Conservation (phyloP, 2,888 invertebrate genomes). For the Eudasyphora cyanicolor region DNA sequence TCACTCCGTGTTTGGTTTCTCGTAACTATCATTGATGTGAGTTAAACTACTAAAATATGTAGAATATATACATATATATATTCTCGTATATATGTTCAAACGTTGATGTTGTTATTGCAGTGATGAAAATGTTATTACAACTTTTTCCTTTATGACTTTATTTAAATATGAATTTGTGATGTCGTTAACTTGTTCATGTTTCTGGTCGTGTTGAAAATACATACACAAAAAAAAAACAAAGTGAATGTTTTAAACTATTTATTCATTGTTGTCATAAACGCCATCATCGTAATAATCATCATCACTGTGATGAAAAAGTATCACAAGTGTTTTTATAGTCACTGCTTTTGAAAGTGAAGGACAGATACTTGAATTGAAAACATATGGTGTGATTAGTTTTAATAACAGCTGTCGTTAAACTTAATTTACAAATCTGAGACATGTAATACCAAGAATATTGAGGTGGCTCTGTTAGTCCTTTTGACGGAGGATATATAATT, state of each 20-base stretch:
- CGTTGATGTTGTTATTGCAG: background rate
- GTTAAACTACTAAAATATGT: background rate
- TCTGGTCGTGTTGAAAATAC: background rate
- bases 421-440: background rate
- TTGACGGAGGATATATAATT: no score
- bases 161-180: background rate
- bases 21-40: no score
- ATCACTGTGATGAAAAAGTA: background rate
- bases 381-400: slow-evolving; percentile 1
- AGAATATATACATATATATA: background rate
- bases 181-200: background rate
- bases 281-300: background rate
- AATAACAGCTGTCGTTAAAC: background rate
- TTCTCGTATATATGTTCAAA: no score
- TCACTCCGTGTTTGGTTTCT: background rate
- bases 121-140: background rate
- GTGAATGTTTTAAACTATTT: background rate
- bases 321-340: background rate
- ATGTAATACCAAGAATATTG: background rate
- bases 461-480: no score
- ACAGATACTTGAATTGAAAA: background rate
- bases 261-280: background rate
- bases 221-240: no score
- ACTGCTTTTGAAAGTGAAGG: background rate
- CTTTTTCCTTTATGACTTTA: background rate